These are phyloP conservation scores for Eumaeus atala DNA, from an alignment of 1,140 invertebrate genomes.

Conservation along the genomic window DNA sequence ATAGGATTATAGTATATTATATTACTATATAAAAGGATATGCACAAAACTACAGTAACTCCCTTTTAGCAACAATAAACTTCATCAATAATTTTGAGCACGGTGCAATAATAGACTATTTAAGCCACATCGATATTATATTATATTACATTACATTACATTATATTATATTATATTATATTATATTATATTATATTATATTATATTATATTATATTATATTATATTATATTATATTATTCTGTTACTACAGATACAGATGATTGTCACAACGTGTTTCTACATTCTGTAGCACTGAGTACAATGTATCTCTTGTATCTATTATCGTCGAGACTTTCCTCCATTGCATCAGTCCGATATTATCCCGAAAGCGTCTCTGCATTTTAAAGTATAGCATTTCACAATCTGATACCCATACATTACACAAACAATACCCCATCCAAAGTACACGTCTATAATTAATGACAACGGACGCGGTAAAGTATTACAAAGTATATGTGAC, in stretches of 20 bases:
- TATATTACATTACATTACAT: too few relatives aligned
- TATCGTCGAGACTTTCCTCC: neutral
- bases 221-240: too few relatives aligned
- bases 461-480: neutral
- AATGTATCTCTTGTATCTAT: neutral
- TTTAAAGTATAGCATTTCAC: neutral
- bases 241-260: too few relatives aligned
- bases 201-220: too few relatives aligned
- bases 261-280: neutral
- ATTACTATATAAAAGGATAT: too few relatives aligned
- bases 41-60: neutral
- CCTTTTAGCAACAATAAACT: neutral
- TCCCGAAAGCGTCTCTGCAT: neutral
- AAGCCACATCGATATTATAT: too few relatives aligned
- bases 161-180: too few relatives aligned
- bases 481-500: constrained; percentile 14
- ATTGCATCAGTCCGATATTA: neutral
- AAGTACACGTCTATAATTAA: constrained; percentile 12
- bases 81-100: too few relatives aligned
- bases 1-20: too few relatives aligned
- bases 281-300: neutral
- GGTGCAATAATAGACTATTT: too few relatives aligned
- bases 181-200: too few relatives aligned
- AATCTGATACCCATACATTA: neutral
- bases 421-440: neutral